A percentile compares a stretch with the other conserved stretches of the same genome.
Conservation (phyloP, 2,888 invertebrate genomes). For the Petrophora chlorosata region DNA sequence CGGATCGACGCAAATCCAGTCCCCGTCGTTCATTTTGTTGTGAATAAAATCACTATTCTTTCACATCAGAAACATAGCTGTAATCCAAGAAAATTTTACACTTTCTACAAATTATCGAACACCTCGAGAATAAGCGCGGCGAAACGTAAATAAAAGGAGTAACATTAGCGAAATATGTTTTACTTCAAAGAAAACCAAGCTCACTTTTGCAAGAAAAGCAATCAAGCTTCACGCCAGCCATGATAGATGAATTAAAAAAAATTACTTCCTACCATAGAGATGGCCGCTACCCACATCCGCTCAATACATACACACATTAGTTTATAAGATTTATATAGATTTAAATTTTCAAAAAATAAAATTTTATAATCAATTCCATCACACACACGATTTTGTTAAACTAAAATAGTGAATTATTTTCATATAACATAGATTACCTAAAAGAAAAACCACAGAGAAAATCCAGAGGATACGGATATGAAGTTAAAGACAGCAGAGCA, state of each 20-base stretch:
- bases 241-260: conserved; percentile 65
- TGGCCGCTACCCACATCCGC: conserved; percentile 21
- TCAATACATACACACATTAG: conserved; percentile 23
- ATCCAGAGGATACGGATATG: too few species aligned
- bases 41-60: conserved; percentile 27
- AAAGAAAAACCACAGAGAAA: too few species aligned
- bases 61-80: conserved; percentile 46
- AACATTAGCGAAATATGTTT: conserved; percentile 57
- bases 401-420: too few species aligned
- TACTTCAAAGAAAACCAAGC: conserved; percentile 77
- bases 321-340: too few species aligned
- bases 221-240: conserved; percentile 69
- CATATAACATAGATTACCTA: too few species aligned
- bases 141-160: conserved; percentile 70
- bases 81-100: conserved; percentile 32
- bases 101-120: conserved; percentile 41
- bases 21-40: conserved; percentile 82
- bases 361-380: too few species aligned
- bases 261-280: conserved; percentile 35
- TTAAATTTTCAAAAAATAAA: too few species aligned
- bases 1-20: conserved; percentile 87
- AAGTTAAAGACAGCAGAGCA: too few species aligned
- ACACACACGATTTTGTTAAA: too few species aligned
- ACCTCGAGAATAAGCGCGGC: conserved; percentile 39
- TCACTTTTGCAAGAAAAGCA: conserved; percentile 77